These are phyloP conservation scores for Parochlus steinenii DNA, from an alignment of 2,888 invertebrate genomes.

Conservation along the genomic window DNA sequence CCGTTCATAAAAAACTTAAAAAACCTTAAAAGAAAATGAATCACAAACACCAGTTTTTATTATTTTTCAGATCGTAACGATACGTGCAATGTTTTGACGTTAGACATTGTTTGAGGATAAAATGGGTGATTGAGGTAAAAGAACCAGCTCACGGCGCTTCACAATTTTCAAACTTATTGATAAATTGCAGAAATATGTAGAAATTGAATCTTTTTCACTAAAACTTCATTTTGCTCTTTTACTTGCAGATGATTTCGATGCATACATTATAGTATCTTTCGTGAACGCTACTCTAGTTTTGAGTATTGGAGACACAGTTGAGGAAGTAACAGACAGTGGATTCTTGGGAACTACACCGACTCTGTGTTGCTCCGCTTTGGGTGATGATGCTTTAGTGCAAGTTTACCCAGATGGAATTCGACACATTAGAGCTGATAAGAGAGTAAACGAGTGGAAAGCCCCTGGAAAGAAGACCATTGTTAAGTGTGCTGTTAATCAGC, in stretches of 20 bases:
- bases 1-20: conserved; percentile 1
- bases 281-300: conserved; percentile 92
- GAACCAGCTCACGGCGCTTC: neutral
- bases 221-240: conserved; percentile 32
- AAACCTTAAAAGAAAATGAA: conserved; percentile 9
- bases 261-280: conserved; percentile 99
- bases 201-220: no score
- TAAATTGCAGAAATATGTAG: neutral
- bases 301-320: conserved; percentile 99
- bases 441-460: conserved; percentile 98
- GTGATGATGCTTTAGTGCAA: conserved; percentile 95
- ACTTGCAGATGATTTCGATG: conserved; percentile 92
- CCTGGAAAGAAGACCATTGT: conserved; percentile 94
- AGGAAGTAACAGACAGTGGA: conserved; percentile 99
- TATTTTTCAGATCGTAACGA: conserved; percentile 47
- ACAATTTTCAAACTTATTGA: neutral
- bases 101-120: no score
- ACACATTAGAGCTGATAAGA: conserved; percentile 93
- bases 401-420: conserved; percentile 98
- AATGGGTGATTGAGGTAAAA: neutral
- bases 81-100: conserved; percentile 27
- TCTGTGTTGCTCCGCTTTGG: conserved; percentile 91
- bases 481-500: conserved; percentile 94
- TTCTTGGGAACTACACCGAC: conserved; percentile 98
- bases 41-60: conserved; percentile 70